Base-by-base conservation (phyloP, 2,797 vertebrate genomes). In the Melanogrammus aeglefinus region DNA sequence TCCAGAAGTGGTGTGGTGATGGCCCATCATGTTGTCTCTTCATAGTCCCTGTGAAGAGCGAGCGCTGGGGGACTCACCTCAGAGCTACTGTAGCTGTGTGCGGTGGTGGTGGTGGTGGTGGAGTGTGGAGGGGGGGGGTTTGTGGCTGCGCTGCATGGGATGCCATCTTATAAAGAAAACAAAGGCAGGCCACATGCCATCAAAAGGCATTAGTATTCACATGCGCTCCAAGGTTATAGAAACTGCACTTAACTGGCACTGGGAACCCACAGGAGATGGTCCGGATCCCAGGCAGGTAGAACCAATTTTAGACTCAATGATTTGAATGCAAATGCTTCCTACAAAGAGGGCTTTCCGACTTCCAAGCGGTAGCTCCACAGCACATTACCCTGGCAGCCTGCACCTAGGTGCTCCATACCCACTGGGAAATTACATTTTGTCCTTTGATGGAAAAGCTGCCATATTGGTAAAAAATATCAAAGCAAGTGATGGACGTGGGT, bases 291-390 rank as follows among this genome's bases (percentile, higher is more conserved):
- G 88, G 87, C 90, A 92, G 91, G 91, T 92, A 90, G 89, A 94
- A 92, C 91, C 93, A 93, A 94, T 94, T 92, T 93, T 90, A 92
- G 88, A 92, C 88, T 91, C 87, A 90, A 87, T 92, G 91, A 94
- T 93, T 93, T 92, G 91, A 93, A 94, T 94, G 93, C 92, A 94
- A 94, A 94, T 94, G 85, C 86, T 86, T 81, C 77, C 86, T 44
- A 90, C 88, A 86, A 87, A 90, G 85, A 85, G 76, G 80, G 77
- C 82, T 86, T 89, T 90, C 91, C 83, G 83, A 83, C 89, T 87
- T 88, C 70, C 35, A 76, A 90, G 82, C 77, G 77, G 78, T 41
- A 78, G 82, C 87, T 88, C 86, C 88, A 84, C 86, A 88, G 84
- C 88, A 89, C 92, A 92, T 92, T 91, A 91, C 82, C 86, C 86